Percentiles rank a stretch among this genome's conserved stretches.
Conservation (phyloP, 2,888 invertebrate genomes). For the Escarpia spicata region DNA sequence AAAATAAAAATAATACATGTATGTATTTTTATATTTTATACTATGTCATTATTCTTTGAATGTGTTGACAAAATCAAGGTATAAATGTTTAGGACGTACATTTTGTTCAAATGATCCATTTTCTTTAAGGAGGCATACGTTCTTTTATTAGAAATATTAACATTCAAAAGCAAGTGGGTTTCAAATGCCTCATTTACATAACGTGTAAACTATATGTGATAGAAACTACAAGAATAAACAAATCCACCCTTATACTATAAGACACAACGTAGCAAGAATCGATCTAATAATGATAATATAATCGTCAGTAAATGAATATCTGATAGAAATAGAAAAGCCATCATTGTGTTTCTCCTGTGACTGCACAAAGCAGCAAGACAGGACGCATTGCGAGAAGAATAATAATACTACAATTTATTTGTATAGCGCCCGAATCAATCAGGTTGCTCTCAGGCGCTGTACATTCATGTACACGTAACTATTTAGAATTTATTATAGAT, state of each 20-base stretch:
- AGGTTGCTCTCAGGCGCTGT: too few species aligned
- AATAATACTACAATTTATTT: too few species aligned
- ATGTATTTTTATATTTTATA: neutral
- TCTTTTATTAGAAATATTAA: neutral
- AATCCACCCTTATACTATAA: neutral
- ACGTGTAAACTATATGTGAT: neutral
- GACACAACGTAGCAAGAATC: neutral
- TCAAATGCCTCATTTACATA: neutral
- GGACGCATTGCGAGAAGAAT: too few species aligned
- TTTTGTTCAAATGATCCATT: neutral
- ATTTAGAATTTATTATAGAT: too few species aligned
- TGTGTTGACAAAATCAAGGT: neutral
- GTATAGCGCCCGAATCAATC: too few species aligned
- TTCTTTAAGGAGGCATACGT: neutral
- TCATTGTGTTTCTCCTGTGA: too few species aligned
- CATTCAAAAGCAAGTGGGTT: neutral
- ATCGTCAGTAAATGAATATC: neutral
- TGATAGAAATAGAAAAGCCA: too few species aligned
- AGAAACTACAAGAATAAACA: neutral
- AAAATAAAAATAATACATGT: neutral
- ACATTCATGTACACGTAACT: too few species aligned
- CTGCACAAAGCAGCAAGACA: too few species aligned
- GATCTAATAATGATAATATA: neutral
- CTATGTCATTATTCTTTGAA: neutral
- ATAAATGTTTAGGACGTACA: too few species aligned